Conservation (phyloP, 2,113 vertebrate species). For the Gnathonemus echidnorhynchus region DNA sequence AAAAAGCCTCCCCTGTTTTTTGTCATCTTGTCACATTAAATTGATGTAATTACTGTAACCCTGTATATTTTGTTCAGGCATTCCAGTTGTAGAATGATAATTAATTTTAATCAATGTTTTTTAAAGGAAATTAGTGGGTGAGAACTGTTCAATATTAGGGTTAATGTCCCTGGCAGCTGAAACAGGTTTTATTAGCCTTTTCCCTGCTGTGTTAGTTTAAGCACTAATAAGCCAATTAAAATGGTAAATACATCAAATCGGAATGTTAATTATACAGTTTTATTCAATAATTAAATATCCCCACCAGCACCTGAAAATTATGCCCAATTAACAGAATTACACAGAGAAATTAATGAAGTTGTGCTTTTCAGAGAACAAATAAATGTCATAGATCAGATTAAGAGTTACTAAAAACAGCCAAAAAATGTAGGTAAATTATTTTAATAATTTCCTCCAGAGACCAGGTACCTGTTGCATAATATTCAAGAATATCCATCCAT, state of each 20-base stretch:
- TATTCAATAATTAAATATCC: conserved; percentile 15
- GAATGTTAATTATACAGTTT: conserved; percentile 21
- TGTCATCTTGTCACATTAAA: conserved; percentile 11
- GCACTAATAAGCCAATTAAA: conserved; percentile 21
- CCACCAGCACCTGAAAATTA: conserved; percentile 18
- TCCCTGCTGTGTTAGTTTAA: conserved; percentile 7
- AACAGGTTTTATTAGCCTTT: conserved; percentile 12
- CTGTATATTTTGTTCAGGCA: background rate
- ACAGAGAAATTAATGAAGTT: conserved; percentile 16
- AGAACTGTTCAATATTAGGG: conserved; percentile 24
- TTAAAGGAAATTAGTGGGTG: conserved; percentile 15
- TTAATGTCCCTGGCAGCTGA: conserved; percentile 9
- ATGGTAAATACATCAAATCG: conserved; percentile 18
- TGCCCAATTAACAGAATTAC: conserved; percentile 19
- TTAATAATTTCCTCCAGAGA: background rate
- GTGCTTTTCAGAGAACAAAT: conserved; percentile 14
- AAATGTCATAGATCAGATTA: background rate
- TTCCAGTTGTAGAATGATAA: conserved; percentile 1
- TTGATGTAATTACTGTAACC: conserved; percentile 14
- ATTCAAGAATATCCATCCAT: background rate
- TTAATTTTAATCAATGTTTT: conserved; percentile 22
- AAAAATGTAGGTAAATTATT: background rate
- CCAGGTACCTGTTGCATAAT: background rate
- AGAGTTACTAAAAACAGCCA: background rate
- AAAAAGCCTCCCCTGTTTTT: background rate